phyloP scores from a whole-genome alignment of 2,888 invertebrate genomes.

The Platerodrilus igneus region DNA sequence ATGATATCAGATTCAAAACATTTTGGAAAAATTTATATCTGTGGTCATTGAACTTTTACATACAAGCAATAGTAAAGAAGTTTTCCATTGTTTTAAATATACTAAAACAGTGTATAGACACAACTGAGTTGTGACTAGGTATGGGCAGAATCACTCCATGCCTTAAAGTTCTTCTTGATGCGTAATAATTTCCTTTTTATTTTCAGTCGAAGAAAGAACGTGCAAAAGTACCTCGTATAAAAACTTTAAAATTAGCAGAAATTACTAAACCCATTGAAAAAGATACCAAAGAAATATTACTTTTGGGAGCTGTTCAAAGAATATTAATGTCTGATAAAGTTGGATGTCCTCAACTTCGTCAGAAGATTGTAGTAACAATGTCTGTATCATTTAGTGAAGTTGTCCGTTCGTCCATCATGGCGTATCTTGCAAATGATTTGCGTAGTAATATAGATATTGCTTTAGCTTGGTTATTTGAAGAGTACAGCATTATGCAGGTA shows the following conservation, averaged over 20 bases:
- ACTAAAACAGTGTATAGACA: too few relatives aligned
- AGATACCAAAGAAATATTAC: conserved; percentile 64
- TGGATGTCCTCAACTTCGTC: conserved; percentile 39
- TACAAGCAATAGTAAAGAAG: too few relatives aligned
- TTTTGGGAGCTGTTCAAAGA: conserved; percentile 69
- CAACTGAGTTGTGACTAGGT: too few relatives aligned
- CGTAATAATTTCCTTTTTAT: too few relatives aligned
- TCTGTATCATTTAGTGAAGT: conserved; percentile 80
- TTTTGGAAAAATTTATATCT: too few relatives aligned
- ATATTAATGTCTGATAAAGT: conserved; percentile 67
- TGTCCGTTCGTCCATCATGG: conserved; percentile 70
- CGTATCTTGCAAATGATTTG: conserved; percentile 83
- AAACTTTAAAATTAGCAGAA: conserved; percentile 76
- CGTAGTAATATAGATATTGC: conserved; percentile 80
- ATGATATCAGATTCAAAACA: too few relatives aligned
- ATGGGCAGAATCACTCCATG: too few relatives aligned
- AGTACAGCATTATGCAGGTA: conserved; percentile 82
- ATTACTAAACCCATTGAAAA: conserved; percentile 76
- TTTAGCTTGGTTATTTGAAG: conserved; percentile 91
- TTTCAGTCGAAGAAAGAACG: conserved; percentile 35
- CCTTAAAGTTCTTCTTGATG: too few relatives aligned
- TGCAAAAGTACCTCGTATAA: conserved; percentile 49
- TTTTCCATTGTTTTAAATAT: too few relatives aligned
- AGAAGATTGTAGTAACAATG: conserved; percentile 79
- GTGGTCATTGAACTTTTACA: too few relatives aligned